Evolutionary conservation across 1,140 invertebrate genomes (phyloP).

Genomic region (Tetramorium alpestre): DNA sequence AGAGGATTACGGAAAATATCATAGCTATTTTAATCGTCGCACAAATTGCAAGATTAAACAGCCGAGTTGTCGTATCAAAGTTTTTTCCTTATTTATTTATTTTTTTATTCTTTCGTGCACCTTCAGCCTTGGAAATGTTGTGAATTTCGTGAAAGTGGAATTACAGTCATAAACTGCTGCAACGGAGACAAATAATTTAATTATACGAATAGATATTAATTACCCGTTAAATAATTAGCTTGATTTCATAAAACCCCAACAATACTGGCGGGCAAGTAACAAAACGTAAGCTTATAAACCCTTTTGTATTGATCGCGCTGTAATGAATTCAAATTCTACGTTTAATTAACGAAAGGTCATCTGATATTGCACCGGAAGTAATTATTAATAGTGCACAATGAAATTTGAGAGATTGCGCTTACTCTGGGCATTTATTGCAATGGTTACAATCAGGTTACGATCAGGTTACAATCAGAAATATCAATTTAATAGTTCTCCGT

Average conservation of each 20-base stretch:
- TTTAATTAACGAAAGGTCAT: constrained; percentile 36
- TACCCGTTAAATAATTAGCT: constrained; percentile 19
- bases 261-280: constrained; percentile 19
- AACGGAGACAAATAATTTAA: not conserved
- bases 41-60: not conserved
- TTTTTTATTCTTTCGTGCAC: not conserved
- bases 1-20: not conserved
- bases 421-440: constrained; percentile 1
- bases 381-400: constrained; percentile 65
- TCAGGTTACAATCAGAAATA: not conserved
- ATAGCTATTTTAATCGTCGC: not conserved
- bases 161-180: not conserved
- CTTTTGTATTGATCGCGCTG: constrained; percentile 1
- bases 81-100: not conserved
- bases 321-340: constrained; percentile 1
- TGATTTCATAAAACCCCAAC: constrained; percentile 7
- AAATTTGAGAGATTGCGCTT: constrained; percentile 40
- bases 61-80: not conserved
- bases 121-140: not conserved
- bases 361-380: constrained; percentile 38
- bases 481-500: constrained; percentile 1
- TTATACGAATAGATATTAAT: not conserved
- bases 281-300: constrained; percentile 17
- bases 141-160: not conserved
- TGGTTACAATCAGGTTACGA: constrained; percentile 10